Conservation (phyloP, 35 echinoderm and acorn worm species). For the Acanthaster planci region DNA sequence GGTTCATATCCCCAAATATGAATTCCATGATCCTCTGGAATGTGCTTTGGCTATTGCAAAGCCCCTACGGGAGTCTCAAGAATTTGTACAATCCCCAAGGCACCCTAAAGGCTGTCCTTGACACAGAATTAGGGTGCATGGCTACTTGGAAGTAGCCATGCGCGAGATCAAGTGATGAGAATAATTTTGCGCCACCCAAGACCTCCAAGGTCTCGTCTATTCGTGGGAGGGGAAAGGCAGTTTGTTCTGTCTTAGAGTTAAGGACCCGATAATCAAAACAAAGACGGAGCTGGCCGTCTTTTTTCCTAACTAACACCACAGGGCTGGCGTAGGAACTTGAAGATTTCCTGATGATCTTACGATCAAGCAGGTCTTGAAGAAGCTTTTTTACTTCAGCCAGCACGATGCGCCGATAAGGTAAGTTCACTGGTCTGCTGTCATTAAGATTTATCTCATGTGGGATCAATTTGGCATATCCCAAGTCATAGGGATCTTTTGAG, state of each 20-base stretch:
- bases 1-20: conserved; percentile 53
- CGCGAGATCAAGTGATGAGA: neutral
- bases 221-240: conserved; percentile 41
- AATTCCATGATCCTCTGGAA: conserved; percentile 63
- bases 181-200: neutral
- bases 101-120: conserved; percentile 58
- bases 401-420: neutral
- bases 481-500: neutral
- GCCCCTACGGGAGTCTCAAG: conserved; percentile 53
- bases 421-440: neutral
- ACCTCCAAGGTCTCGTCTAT: neutral
- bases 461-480: neutral
- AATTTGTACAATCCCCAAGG: conserved; percentile 60
- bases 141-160: conserved; percentile 4
- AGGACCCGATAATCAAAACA: neutral
- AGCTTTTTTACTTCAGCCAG: neutral
- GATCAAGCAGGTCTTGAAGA: neutral
- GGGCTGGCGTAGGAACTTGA: neutral
- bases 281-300: neutral
- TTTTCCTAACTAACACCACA: neutral
- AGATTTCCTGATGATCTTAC: neutral
- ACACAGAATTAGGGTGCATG: neutral
- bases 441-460: neutral
- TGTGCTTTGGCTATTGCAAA: conserved; percentile 59
- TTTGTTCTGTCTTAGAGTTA: conserved; percentile 22